phyloP scores from a whole-genome alignment of 2,888 invertebrate species.

The Cephus pygmeus region DNA sequence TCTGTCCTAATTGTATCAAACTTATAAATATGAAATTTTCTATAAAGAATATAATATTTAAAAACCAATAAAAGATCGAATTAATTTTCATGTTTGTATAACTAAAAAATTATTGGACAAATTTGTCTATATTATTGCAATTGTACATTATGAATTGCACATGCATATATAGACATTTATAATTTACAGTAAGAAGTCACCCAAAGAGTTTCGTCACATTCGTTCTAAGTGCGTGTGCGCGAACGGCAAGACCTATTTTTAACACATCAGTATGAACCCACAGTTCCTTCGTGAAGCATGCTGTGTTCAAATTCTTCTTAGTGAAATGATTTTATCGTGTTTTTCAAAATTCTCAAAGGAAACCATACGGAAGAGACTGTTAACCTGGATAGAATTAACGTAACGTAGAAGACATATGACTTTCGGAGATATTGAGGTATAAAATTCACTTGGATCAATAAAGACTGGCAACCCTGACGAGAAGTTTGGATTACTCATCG shows the following conservation, averaged over 20 bases:
- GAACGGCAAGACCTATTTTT: constrained; percentile 3
- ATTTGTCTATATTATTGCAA: not conserved
- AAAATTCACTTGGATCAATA: not conserved
- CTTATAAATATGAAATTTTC: not conserved
- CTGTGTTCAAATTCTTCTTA: not conserved
- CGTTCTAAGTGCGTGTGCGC: not conserved
- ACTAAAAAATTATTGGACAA: not conserved
- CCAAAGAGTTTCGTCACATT: not conserved
- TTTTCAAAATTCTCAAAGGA: not conserved
- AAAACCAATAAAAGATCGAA: not conserved
- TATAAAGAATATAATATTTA: not conserved
- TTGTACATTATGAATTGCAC: not conserved
- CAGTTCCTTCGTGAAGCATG: not conserved
- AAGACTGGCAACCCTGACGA: not conserved
- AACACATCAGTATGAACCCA: not conserved
- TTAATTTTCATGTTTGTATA: not conserved
- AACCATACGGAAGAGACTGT: not conserved
- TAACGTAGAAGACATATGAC: not conserved
- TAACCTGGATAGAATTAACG: not conserved
- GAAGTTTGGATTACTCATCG: not conserved
- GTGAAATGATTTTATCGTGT: not conserved
- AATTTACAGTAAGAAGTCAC: not conserved
- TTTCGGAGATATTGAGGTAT: not conserved
- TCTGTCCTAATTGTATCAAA: not conserved
- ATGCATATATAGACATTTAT: not conserved